Evolutionary conservation across 2,797 vertebrate species (phyloP), one percentile per base, ranked within the genome.

Genomic region (Diceros bicornis): DNA sequence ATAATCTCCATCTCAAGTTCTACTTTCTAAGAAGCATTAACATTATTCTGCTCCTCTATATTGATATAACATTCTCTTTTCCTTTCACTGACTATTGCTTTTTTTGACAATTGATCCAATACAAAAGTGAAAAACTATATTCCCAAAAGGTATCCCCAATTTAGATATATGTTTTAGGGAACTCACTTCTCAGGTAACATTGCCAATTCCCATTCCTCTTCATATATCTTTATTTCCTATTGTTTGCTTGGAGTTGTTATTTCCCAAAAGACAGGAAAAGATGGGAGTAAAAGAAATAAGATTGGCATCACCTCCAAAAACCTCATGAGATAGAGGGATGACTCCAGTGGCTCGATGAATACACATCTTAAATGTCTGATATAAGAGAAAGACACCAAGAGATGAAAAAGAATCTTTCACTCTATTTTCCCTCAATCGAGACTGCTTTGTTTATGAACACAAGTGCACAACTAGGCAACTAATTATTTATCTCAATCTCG

Each of bases 261-360:
- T 93, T 78, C 62, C 50, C 37, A 75, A 91, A 64, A 74, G 27
- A 79, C 21, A 68, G 64, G 69, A 93, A 91, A 62, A 71, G 20
- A 44, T 72, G 41, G 4, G 62, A 68, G 3, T 12, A 64, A 79
- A 69, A 85, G 13, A 62, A 62, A 34, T 17, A 92, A 29, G 37
- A 29, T 6, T 62, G 13, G 69, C 57, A 97, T 84, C 17, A 59
- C 5, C 55, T 95, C 17, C 44, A 86, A 88, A 88, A 74, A 11
- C 25, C 9, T 79, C 9, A 27, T 37, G 55, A 78, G 59, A 71
- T 23, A 55, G 7, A 71, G 32, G 4, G 5, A 77, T 50, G 3
- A 10, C n/a, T 93, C 16, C 18, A 47, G 11, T 17, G 79, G 16
- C 16, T 55, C 55, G 5, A 59, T n/a, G 23, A 88, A 57, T 37